These are phyloP conservation scores for Vidua chalybeata DNA, from an alignment of 2,113 vertebrate species.

Conservation along the genomic window DNA sequence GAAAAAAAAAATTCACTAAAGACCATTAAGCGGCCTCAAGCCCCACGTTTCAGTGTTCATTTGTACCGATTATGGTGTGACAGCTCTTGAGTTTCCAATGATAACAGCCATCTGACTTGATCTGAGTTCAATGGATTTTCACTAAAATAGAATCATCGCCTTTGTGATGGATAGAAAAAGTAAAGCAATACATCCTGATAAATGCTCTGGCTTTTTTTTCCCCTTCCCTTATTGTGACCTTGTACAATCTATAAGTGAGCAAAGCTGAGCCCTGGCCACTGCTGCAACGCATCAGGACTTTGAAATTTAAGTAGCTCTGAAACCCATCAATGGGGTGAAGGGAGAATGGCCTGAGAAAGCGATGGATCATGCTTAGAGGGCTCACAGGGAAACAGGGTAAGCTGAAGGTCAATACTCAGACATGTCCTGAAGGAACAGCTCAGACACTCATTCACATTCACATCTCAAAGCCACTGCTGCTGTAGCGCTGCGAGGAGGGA, in stretches of 20 bases:
- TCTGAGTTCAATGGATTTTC: conserved; percentile 86
- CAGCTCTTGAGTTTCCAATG: conserved; percentile 83
- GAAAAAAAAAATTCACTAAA: conserved; percentile 60
- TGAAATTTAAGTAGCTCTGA: conserved; percentile 82
- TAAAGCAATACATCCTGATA: conserved; percentile 89
- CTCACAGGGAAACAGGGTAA: conserved; percentile 72
- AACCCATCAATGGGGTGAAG: conserved; percentile 81
- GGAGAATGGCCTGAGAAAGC: conserved; percentile 79
- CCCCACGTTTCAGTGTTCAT: conserved; percentile 71
- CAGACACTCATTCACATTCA: conserved; percentile 75
- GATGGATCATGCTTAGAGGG: conserved; percentile 81
- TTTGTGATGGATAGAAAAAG: conserved; percentile 85
- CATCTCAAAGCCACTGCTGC: conserved; percentile 69
- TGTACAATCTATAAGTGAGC: conserved; percentile 78
- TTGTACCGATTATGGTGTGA: conserved; percentile 83
- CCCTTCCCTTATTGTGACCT: conserved; percentile 81
- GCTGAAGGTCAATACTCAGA: conserved; percentile 79
- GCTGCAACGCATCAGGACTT: conserved; percentile 72
- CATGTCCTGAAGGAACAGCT: conserved; percentile 64
- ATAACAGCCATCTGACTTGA: conserved; percentile 88
- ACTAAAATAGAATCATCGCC: conserved; percentile 86
- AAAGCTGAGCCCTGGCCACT: conserved; percentile 69
- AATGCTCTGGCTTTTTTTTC: conserved; percentile 70
- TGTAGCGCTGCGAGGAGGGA: conserved; percentile 42
- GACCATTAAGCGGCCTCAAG: conserved; percentile 57